Evolutionary conservation across 2,888 invertebrate genomes (phyloP), one percentile per base, ranked within the genome.

Genomic region (Nemoura dubitans): DNA sequence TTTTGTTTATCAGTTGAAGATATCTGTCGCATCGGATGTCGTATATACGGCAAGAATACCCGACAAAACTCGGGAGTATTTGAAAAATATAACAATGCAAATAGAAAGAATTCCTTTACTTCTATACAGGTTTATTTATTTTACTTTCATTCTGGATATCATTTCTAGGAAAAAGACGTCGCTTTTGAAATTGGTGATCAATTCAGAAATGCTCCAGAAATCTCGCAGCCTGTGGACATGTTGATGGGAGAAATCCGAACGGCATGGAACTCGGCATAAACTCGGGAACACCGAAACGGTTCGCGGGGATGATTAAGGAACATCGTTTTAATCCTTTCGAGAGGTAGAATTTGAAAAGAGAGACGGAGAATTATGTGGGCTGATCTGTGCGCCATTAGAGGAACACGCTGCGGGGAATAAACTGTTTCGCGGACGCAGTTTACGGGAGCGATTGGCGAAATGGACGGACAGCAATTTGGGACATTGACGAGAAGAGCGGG

Each of bases 401-500:
- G 21, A 59, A 59, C 59, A 59, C 14, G 59, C 59, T 21, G 59
- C 36, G 16, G 3, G 36, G 59, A 59, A 59, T 59, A 59, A 59
- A 59, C 14, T 7, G 59, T 59, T 59, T 59, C 59, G 59, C 59
- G 59, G 21, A 59, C 59, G 59, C 16, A 59, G 59, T 59, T 59
- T 59, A 59, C 59, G 59, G 14, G 59, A 21, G 14, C 59, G 16
- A 59, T 59, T 59, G 59, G 59, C 59, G 59, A 59, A 59, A 59
- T 59, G 59, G 59, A 59, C 59, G 59, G 59, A 59, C 59, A 59
- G 59, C 59, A 59, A 59, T 59, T 59, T 59, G 59, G 59, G 59
- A 59, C 59, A 59, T 59, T 59, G 59, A 59, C 59, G 59, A 59
- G 21, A 59, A 7, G n/a, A n/a, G n/a, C n/a, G n/a, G n/a, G n/a